Percentiles rank a stretch among this genome's conserved stretches.
These are phyloP conservation scores for Mantis religiosa DNA, from an alignment of 2,888 invertebrate genomes.

Conservation along the genomic window DNA sequence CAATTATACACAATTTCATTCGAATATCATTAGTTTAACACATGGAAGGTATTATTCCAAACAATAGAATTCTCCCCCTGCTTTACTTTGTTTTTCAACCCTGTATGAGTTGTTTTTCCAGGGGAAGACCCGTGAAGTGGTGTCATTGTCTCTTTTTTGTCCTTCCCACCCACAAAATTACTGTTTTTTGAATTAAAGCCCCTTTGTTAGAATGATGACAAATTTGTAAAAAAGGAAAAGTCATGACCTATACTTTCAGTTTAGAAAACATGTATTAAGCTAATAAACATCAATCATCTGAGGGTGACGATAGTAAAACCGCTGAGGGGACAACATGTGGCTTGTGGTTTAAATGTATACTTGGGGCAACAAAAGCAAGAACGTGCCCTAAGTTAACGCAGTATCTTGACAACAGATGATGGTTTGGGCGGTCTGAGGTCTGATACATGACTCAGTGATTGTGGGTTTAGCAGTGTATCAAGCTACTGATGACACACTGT, in stretches of 20 bases:
- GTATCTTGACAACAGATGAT: background rate
- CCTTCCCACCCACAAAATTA: background rate
- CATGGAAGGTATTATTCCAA: background rate
- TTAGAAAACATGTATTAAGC: background rate
- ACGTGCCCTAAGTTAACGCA: background rate
- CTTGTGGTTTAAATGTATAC: background rate
- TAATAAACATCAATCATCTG: background rate
- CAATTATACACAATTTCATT: background rate
- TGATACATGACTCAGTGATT: background rate
- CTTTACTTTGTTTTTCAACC: background rate
- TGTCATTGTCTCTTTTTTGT: background rate
- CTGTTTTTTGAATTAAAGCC: background rate
- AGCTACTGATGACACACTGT: background rate
- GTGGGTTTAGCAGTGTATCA: background rate
- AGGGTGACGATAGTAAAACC: background rate
- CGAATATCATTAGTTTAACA: background rate
- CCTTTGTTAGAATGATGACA: background rate
- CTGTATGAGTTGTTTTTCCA: background rate
- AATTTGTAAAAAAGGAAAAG: background rate
- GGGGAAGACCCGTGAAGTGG: background rate
- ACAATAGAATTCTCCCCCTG: background rate
- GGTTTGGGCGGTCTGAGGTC: background rate
- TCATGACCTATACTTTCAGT: background rate
- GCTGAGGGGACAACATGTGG: background rate
- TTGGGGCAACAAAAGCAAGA: background rate